Percentiles rank a stretch among this genome's conserved stretches.
phyloP scores from a whole-genome alignment of 2,113 vertebrate species.

The Ondatra zibethicus region DNA sequence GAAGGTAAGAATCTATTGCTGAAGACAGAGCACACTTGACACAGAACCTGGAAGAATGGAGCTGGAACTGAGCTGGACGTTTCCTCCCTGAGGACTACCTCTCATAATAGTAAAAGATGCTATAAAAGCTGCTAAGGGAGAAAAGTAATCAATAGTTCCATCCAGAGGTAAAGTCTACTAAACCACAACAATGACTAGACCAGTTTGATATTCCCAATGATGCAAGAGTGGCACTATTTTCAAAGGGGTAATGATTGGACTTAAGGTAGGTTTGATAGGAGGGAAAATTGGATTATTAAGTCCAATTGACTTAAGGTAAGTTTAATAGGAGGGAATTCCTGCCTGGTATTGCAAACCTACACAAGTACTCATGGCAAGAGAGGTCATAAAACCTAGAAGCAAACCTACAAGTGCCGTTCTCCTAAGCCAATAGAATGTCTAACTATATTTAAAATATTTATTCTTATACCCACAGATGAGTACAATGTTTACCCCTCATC shows the following conservation, averaged over 20 bases:
- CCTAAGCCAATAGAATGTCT: not conserved
- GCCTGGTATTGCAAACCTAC: not conserved
- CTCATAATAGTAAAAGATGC: not conserved
- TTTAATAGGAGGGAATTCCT: not conserved
- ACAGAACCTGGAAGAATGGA: not conserved
- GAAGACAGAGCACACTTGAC: not conserved
- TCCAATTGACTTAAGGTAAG: not conserved
- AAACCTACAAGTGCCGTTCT: not conserved
- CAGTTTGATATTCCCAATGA: not conserved
- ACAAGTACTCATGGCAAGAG: not conserved
- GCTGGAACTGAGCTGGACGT: not conserved
- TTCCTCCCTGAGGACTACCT: not conserved
- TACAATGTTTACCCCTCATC: not conserved
- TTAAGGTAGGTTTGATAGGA: not conserved
- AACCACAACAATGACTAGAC: not conserved
- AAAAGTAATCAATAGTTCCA: not conserved
- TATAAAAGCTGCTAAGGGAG: not conserved
- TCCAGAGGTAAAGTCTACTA: not conserved
- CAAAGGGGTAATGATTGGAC: not conserved
- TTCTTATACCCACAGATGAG: not conserved
- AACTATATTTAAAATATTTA: not conserved
- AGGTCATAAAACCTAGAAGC: not conserved
- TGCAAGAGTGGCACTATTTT: not conserved
- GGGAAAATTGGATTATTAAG: too few relatives aligned
- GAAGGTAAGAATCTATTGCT: not conserved